Conservation (phyloP, 2,797 vertebrate genomes). For the Varecia variegata region DNA sequence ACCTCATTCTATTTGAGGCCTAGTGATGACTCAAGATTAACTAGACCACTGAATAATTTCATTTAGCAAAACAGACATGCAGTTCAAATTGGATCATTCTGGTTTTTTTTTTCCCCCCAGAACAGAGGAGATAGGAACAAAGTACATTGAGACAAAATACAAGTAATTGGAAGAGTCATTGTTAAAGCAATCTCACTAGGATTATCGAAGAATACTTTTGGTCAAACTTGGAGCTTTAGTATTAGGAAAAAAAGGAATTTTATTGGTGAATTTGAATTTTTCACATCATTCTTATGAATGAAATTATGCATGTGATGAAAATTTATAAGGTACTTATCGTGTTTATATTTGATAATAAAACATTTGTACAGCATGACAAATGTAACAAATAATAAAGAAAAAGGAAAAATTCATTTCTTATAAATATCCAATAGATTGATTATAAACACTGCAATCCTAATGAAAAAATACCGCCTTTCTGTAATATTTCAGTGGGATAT, state of each 20-base stretch:
- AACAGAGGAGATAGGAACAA: neutral
- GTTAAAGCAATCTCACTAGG: neutral
- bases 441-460: neutral
- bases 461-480: neutral
- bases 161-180: neutral
- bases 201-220: neutral
- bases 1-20: constrained; percentile 43
- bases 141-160: neutral
- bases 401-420: neutral
- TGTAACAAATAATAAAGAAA: neutral
- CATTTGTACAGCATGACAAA: neutral
- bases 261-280: neutral
- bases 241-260: constrained; percentile 18
- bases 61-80: constrained; percentile 46
- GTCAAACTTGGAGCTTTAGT: neutral
- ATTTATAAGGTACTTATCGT: neutral
- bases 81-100: constrained; percentile 35
- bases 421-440: neutral
- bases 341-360: neutral
- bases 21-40: constrained; percentile 39
- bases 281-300: neutral
- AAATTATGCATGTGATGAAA: neutral
- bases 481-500: neutral
- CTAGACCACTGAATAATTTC: constrained; percentile 46
- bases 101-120: neutral